Percentiles rank a stretch among this genome's conserved stretches.
Evolutionary conservation across 1,140 invertebrate genomes (phyloP).

Genomic region (Euglossa dilemma): DNA sequence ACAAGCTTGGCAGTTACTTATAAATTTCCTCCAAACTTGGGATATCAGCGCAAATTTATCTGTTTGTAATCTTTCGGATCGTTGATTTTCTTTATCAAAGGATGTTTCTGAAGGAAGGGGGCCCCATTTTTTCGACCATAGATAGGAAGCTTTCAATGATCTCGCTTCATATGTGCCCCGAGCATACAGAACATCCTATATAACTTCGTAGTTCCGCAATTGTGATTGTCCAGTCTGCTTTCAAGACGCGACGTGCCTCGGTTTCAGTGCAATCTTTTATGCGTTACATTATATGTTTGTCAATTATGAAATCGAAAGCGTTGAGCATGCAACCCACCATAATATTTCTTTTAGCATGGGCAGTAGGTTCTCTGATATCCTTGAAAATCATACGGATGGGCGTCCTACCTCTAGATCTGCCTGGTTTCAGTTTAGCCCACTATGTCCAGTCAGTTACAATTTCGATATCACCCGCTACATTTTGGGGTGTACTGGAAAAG

Average conservation of each 20-base stretch:
- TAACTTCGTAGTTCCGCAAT: too few relatives aligned
- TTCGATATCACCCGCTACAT: not conserved
- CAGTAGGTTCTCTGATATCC: not conserved
- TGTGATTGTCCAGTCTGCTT: not conserved
- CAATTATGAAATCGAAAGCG: not conserved
- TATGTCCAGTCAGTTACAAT: not conserved
- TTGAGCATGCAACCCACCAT: fast-evolving
- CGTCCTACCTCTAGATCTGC: not conserved
- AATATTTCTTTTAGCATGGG: not conserved
- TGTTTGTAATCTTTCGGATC: too few relatives aligned
- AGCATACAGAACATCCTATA: too few relatives aligned
- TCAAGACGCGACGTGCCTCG: not conserved
- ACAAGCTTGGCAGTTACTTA: too few relatives aligned
- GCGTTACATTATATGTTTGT: not conserved
- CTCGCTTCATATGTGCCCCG: too few relatives aligned
- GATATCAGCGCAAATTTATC: not conserved
- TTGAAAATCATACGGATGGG: not conserved
- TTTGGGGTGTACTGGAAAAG: constrained; percentile 19
- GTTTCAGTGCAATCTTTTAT: not conserved
- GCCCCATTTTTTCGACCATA: not conserved
- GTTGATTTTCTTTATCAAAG: too few relatives aligned
- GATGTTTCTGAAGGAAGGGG: not conserved
- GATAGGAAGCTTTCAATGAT: too few relatives aligned
- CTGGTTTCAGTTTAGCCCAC: not conserved
- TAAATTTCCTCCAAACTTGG: not conserved